Evolutionary conservation across 2,797 vertebrate species (phyloP), one percentile per base, ranked within the genome.

Genomic region (Glossophaga mutica): DNA sequence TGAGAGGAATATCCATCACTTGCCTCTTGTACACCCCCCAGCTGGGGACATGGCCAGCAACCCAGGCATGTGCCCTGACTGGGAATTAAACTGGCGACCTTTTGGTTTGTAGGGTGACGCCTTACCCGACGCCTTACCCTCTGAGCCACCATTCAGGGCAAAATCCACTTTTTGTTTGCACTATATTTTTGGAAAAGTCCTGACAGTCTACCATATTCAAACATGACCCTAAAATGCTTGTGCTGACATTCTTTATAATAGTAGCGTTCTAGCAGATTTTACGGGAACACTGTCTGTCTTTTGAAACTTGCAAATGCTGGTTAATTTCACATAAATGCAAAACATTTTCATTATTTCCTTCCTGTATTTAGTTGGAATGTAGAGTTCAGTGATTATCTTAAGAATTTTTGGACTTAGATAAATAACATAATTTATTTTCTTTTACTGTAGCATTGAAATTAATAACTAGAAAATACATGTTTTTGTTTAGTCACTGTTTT

Each of bases 391-490:
- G 77, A 39, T 85, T 94, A 95, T 59, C 78, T 68, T 71, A 84
- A 77, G 48, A 89, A 55, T 50, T 79, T 78, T 88, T 76, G 70
- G 50, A 21, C 52, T 81, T 88, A 81, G 44, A 37, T 70, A 81
- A 85, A 70, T 88, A 93, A 88, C n/a, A 77, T 59, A n/a, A 37
- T 71, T 87, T 71, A 68, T 94, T 82, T 93, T 70, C 44, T 95
- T 93, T 94, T 89, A 71, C 68, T 4, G 9, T 89, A 74, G 32
- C 9, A 86, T n/a, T 86, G 88, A 93, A 93, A 78, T 71, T 87
- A 82, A 50, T 86, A 42, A 87, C 29, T 90, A 46, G n/a, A 83
- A 93, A 77, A 78, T 71, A 29, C 0, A 44, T 39, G 2, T 15
- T 90, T 90, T 82, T 65, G 48, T 46, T 81, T 71, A 52, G 37